Percentiles rank a stretch among this genome's conserved stretches.
These are phyloP conservation scores for Dendrophyllia cribrosa DNA, from an alignment of 64 coral and sea anemone species.

Conservation along the genomic window DNA sequence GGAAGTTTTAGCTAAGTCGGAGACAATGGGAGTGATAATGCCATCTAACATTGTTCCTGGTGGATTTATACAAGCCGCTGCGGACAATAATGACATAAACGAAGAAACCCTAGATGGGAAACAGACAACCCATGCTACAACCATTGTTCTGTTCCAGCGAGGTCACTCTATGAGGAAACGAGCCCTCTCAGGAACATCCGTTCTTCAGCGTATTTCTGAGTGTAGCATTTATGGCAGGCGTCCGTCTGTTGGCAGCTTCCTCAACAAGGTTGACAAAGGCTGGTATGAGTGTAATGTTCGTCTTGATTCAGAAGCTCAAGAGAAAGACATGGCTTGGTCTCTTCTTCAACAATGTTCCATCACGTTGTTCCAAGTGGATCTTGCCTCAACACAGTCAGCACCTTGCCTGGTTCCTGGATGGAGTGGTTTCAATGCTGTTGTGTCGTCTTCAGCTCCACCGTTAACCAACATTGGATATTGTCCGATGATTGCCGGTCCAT, in stretches of 20 bases:
- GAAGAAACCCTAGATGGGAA: slow-evolving; percentile 68
- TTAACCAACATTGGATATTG: slow-evolving; percentile 25
- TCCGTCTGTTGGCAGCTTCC: no score
- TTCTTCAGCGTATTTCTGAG: no score
- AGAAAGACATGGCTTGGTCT: no score
- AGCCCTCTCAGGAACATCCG: no score
- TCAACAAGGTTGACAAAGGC: no score
- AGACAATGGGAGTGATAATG: slow-evolving; percentile 32
- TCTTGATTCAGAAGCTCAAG: no score
- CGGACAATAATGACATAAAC: slow-evolving; percentile 57
- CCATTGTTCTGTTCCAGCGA: slow-evolving; percentile 48
- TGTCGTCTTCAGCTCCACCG: background rate
- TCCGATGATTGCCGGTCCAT: slow-evolving; percentile 21
- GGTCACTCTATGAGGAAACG: slow-evolving; percentile 19
- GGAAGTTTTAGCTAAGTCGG: slow-evolving; percentile 51
- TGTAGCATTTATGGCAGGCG: no score
- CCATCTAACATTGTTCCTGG: slow-evolving; percentile 67
- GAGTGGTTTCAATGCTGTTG: slow-evolving; percentile 13
- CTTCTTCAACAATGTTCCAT: no score
- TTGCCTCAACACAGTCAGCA: background rate
- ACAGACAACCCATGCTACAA: slow-evolving; percentile 75
- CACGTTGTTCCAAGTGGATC: no score
- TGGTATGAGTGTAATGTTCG: no score
- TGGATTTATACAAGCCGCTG: slow-evolving; percentile 54
- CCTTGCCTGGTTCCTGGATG: background rate